Evolutionary conservation across 2,113 vertebrate genomes (phyloP).

Genomic region (Agapornis roseicollis): DNA sequence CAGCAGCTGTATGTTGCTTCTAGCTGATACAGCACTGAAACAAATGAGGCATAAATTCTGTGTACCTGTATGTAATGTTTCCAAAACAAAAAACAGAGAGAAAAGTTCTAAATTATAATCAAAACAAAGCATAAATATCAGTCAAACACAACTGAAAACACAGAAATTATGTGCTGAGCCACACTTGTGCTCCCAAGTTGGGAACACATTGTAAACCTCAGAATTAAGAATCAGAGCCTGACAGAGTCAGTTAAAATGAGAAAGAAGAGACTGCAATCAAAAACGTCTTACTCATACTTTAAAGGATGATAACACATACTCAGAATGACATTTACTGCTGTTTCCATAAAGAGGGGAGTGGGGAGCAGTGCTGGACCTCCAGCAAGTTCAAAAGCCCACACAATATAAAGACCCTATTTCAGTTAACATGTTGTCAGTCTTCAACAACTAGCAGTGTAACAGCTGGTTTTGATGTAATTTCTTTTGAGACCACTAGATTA

Average conservation of each 20-base stretch:
- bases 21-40: background rate
- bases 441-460: slow-evolving; percentile 65
- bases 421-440: slow-evolving; percentile 63
- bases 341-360: background rate
- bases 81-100: background rate
- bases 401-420: slow-evolving; percentile 60
- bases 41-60: background rate
- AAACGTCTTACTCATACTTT: background rate
- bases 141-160: background rate
- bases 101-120: background rate
- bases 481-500: slow-evolving; percentile 76
- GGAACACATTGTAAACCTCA: background rate
- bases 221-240: background rate
- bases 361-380: background rate
- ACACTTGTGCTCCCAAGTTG: background rate
- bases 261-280: background rate
- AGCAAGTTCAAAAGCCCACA: slow-evolving; percentile 14
- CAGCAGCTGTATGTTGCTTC: background rate
- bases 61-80: background rate
- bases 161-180: background rate
- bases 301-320: background rate
- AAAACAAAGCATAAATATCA: background rate
- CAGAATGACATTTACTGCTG: slow-evolving; percentile 2
- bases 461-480: slow-evolving; percentile 77
- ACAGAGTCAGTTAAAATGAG: background rate